phyloP scores from a whole-genome alignment of 1,140 invertebrate species.

The Solenopsis fugax region DNA sequence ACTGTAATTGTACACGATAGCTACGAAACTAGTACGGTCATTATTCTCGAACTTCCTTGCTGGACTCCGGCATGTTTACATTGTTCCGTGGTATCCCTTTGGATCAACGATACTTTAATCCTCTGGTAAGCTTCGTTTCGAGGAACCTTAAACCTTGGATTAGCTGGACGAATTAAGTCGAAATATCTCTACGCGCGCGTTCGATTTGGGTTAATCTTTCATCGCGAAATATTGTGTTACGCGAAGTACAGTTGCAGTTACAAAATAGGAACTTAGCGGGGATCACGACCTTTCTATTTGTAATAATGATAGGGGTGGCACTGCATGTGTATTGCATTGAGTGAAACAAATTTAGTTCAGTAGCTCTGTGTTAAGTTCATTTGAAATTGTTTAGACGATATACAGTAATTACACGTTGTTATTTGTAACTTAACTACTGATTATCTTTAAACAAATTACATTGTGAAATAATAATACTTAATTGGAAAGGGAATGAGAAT shows the following conservation, averaged over 20 bases:
- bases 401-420: neutral
- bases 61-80: conserved; percentile 46
- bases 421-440: neutral
- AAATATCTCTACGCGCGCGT: conserved; percentile 41
- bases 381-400: neutral
- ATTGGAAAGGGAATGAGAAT: neutral
- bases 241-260: neutral
- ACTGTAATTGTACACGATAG: conserved; percentile 17
- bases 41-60: conserved; percentile 44
- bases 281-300: neutral
- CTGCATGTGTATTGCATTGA: neutral
- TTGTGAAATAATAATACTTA: neutral
- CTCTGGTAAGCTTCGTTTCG: conserved; percentile 69
- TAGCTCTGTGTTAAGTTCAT: neutral
- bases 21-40: conserved; percentile 32
- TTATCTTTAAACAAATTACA: neutral
- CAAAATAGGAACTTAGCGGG: neutral
- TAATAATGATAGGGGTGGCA: neutral
- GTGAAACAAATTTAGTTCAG: neutral
- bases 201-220: conserved; percentile 66
- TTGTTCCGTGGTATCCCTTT: conserved; percentile 23
- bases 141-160: conserved; percentile 64
- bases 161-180: conserved; percentile 70
- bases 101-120: conserved; percentile 67
- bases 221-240: conserved; percentile 21